Conservation (phyloP, 2,888 invertebrate genomes). For the Drosophila paramelanica region DNA sequence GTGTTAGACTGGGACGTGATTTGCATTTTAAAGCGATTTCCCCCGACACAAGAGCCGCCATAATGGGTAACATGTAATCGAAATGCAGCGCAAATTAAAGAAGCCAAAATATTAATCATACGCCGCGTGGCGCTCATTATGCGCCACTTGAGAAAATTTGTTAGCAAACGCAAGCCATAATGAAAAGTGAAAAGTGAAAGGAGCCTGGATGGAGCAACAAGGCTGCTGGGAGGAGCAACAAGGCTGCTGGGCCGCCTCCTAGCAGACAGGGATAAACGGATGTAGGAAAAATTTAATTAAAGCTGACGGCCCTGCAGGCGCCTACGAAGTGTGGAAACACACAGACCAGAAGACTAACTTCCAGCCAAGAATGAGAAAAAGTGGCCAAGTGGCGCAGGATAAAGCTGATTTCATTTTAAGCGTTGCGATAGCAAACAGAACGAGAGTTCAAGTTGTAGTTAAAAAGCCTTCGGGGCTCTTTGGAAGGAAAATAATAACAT, state of each 20-base stretch:
- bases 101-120: slow-evolving; percentile 76
- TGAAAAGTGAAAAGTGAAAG: slow-evolving; percentile 70
- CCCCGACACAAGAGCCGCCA: neutral
- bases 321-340: slow-evolving; percentile 27
- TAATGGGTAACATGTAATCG: slow-evolving; percentile 78
- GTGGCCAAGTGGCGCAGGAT: slow-evolving; percentile 41
- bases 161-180: slow-evolving; percentile 43
- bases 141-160: slow-evolving; percentile 72
- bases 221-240: slow-evolving; percentile 14
- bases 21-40: slow-evolving; percentile 71
- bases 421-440: slow-evolving; percentile 27
- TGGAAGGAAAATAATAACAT: slow-evolving; percentile 21
- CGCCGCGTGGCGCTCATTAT: slow-evolving; percentile 80
- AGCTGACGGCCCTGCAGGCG: slow-evolving; percentile 67
- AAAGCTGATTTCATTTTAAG: slow-evolving; percentile 56
- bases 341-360: slow-evolving; percentile 22
- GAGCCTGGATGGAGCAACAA: slow-evolving; percentile 13
- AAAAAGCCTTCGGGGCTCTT: slow-evolving; percentile 27
- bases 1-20: slow-evolving; percentile 63
- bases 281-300: slow-evolving; percentile 78
- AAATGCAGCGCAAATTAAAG: slow-evolving; percentile 75
- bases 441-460: neutral
- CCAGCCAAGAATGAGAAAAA: slow-evolving; percentile 16
- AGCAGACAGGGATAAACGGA: slow-evolving; percentile 51
- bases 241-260: slow-evolving; percentile 6